Conservation (phyloP, 2,113 vertebrate species). For the Sardina pilchardus region DNA sequence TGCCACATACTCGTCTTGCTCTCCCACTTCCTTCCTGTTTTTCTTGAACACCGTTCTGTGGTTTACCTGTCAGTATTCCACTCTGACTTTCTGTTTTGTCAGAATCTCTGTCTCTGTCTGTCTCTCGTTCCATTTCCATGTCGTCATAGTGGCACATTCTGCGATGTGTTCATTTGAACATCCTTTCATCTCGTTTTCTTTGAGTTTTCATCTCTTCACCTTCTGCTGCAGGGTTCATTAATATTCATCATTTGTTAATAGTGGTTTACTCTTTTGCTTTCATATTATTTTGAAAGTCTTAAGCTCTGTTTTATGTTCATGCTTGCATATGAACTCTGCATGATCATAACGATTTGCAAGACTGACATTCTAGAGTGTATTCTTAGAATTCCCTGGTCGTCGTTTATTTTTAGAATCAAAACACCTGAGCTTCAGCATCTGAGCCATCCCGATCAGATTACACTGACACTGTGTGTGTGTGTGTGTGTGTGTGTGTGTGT, state of each 20-base stretch:
- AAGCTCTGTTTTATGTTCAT: not conserved
- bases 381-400: not conserved
- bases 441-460: not conserved
- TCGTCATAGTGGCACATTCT: not conserved
- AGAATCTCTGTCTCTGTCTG: not conserved
- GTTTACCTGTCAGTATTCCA: not conserved
- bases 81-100: not conserved
- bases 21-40: not conserved
- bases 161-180: not conserved
- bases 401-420: constrained; percentile 11
- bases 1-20: not conserved
- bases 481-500: constrained; percentile 7
- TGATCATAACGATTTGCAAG: not conserved
- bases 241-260: not conserved
- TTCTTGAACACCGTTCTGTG: not conserved
- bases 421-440: not conserved
- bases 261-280: not conserved
- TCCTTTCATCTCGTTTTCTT: not conserved
- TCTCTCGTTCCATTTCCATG: not conserved
- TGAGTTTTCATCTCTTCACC: not conserved
- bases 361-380: not conserved
- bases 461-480: not conserved
- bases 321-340: not conserved
- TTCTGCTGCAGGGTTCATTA: not conserved
- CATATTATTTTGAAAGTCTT: not conserved